A percentile compares a stretch with the other conserved stretches of the same genome.
These are phyloP conservation scores for Falcunculus frontatus DNA, from an alignment of 2,113 vertebrate species.

Conservation along the genomic window DNA sequence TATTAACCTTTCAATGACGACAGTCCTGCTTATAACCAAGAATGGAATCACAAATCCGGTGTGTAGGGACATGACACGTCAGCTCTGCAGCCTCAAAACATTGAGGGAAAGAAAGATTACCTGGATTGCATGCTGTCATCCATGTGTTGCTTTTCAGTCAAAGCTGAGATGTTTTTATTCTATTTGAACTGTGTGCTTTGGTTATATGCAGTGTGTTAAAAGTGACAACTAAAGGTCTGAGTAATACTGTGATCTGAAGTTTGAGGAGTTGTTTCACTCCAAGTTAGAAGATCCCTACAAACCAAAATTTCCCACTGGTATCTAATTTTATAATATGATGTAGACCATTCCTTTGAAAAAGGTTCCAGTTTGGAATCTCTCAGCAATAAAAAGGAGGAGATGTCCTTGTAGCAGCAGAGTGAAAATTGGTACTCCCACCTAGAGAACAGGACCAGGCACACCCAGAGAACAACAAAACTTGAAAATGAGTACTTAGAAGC, in stretches of 20 bases:
- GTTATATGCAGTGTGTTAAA: not conserved
- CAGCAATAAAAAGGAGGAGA: not conserved
- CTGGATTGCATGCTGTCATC: not conserved
- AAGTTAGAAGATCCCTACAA: not conserved
- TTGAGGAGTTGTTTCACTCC: not conserved
- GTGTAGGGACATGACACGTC: not conserved
- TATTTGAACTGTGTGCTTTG: not conserved
- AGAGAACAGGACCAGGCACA: not conserved
- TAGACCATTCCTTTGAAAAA: not conserved
- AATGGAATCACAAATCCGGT: not conserved
- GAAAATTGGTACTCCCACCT: not conserved
- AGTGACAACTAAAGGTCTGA: not conserved
- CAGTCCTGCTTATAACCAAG: not conserved
- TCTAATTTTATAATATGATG: not conserved
- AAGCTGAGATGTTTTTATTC: not conserved
- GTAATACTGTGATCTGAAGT: not conserved
- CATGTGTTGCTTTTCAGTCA: not conserved
- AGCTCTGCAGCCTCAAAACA: not conserved
- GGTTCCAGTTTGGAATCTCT: not conserved
- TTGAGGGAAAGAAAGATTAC: not conserved
- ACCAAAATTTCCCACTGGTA: not conserved
- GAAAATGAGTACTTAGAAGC: not conserved
- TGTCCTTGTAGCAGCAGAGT: not conserved
- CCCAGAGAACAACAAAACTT: not conserved
- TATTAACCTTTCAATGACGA: not conserved